Base-by-base conservation (phyloP, 2,797 vertebrate genomes). In the Smutsia temminckii region DNA sequence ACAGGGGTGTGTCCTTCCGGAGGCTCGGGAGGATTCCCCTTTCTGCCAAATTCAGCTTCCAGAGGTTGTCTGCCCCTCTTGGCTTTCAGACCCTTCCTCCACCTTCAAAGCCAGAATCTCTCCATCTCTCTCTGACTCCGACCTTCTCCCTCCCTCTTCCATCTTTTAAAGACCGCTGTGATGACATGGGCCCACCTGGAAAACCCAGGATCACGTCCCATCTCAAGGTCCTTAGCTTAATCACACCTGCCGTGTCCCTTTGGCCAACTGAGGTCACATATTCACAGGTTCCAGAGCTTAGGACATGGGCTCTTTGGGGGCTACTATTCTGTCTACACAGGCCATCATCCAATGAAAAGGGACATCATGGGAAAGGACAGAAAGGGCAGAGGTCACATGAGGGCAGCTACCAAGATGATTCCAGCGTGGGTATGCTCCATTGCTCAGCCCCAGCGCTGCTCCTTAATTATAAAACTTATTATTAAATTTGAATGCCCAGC, bases 1-100 rank as follows among this genome's bases (percentile, higher is more conserved):
- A 25, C 14, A n/a, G 53, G 55, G 55, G 17, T n/a, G 3, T 0
- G 0, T 18, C 34, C 25, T 34, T 42, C 93, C 1, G 6, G 17
- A 32, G 32, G 42, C 34, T 40, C 49, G 25, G 25, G 8, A 61
- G 53, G 20, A 29, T 10, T 8, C n/a, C 0, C 42, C 34, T 51
- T 29, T 6, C 32, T 21, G 9, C 9, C 59, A 40, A 49, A 34
- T 61, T 3, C 10, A 23, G 34, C 53, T 80, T 51, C 61, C 5
- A 32, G 8, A 37, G 2, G 72, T 6, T 0, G 0, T 25, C 25
- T 55, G 29, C 57, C 8, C 51, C 34, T 20, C 77, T 59, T 46
- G 63, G 49, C 86, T 59, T 20, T 4, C 8, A 32, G 34, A 20
- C 68, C 10, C 74, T 27, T 75, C 49, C 61, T 81, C 63, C 4